Base-by-base conservation (phyloP, 1,140 invertebrate genomes). In the Caenorhabditis inopinata region DNA sequence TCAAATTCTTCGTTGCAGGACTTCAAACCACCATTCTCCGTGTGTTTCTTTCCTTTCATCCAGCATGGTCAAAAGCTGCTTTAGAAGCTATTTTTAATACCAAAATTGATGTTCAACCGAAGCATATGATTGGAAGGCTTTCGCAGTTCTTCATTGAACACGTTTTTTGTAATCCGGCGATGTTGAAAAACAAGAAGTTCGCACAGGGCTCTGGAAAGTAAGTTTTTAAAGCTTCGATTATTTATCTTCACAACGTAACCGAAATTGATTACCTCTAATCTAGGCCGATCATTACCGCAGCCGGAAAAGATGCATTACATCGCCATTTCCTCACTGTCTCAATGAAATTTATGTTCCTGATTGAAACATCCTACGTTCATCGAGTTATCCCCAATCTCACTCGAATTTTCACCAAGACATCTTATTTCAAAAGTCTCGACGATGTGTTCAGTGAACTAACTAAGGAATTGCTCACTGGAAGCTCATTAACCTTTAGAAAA, bases 121-220 rank as follows among this genome's bases (percentile, higher is more conserved):
- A 53, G 49, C 18, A 27, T 25, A 25, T 62, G n/a, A 62, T 62
- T 7, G 14, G 27, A 12, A 21, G 6, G n/a, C 12, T 62, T 9
- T 62, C 53, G 3, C 53, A 62, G 29, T 32, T 62, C n/a, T n/a
- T 62, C 11, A 29, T 62, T n/a, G 53, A 62, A 4, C 27, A 9
- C 12, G 53, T 62, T 12, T 62, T 62, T 16, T 62, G 27, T 7
- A 62, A 62, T 62, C 53, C 53, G 12, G 16, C 27, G 3, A 62
- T 62, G 53, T 16, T 62, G 14, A 62, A 62, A 16, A 62, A 62
- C 29, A 62, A 62, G 23, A 62, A 62, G n/a, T 62, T 32, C 35
- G 53, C 53, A 14, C 53, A 62, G n/a, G 53, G 53, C 6, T 62
- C 53, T n/a, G 53, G 53, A 32, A 35, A 25, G 49, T 51, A 25